Base-by-base conservation (phyloP, 92 coral and sea anemone species). In the Metridium senile region DNA sequence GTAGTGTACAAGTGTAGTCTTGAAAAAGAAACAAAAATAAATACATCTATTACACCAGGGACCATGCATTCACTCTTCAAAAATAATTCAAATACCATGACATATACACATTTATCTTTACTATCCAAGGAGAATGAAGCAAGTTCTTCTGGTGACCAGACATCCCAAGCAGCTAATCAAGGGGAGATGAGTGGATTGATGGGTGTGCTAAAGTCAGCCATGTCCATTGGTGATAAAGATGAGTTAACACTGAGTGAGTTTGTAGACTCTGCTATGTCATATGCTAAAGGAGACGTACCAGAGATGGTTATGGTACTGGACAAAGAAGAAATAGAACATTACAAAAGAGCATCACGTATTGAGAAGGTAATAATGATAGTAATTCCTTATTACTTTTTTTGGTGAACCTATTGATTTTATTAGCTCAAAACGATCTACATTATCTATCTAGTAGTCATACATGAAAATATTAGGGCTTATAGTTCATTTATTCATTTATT, bases 351-450 rank as follows among this genome's bases (percentile, higher is more conserved):
- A 23, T 87, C 91, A n/a, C 33, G 62, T 9, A 11, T 90, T 66
- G 91, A 87, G 64, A 90, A 90, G 88, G 95, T 90, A 75, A 45
- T n/a, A n/a, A n/a, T n/a, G n/a, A n/a, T n/a, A n/a, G n/a, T n/a
- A 46, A 20, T 77, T 2, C 16, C 9, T 11, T 16, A 19, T 2
- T 46, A 27, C 17, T 26, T 26, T 27, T 45, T 43, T 25, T 46
- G n/a, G n/a, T n/a, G n/a, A n/a, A n/a, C n/a, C n/a, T n/a, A n/a
- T n/a, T n/a, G n/a, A n/a, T n/a, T n/a, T n/a, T n/a, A n/a, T n/a
- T n/a, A n/a, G n/a, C n/a, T n/a, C n/a, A n/a, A n/a, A n/a, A n/a
- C n/a, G n/a, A n/a, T n/a, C n/a, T n/a, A n/a, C n/a, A n/a, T n/a
- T n/a, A n/a, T n/a, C n/a, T n/a, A n/a, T n/a, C n/a, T n/a, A n/a